Evolutionary conservation across 2,888 invertebrate genomes (phyloP).

Genomic region (Ceratothoa steindachneri): DNA sequence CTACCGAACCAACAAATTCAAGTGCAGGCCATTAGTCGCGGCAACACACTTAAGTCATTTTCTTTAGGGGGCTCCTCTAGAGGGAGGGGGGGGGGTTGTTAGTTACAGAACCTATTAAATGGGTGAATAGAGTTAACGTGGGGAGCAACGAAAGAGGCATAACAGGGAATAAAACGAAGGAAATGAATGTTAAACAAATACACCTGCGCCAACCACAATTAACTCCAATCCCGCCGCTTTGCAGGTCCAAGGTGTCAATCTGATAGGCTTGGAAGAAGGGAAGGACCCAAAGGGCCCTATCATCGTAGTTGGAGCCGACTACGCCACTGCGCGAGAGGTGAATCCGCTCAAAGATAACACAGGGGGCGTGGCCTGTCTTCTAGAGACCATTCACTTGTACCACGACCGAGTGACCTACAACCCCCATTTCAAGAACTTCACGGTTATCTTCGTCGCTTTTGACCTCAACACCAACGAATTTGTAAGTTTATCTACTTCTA

Average conservation of each 20-base stretch:
- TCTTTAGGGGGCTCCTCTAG: too few species aligned
- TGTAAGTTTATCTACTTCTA: neutral
- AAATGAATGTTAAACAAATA: neutral
- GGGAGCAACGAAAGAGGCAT: too few species aligned
- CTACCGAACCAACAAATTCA: too few species aligned
- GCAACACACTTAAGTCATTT: too few species aligned
- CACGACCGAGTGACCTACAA: constrained; percentile 17
- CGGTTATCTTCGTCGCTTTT: constrained; percentile 33
- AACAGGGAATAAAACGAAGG: neutral
- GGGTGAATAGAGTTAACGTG: too few species aligned
- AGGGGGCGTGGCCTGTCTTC: constrained; percentile 26
- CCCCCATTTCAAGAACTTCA: constrained; percentile 15
- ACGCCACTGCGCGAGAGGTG: constrained; percentile 17
- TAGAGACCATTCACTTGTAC: constrained; percentile 24
- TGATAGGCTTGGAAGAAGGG: constrained; percentile 23
- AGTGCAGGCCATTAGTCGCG: too few species aligned
- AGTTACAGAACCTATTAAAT: too few species aligned
- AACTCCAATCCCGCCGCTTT: neutral
- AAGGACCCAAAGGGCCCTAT: constrained; percentile 12
- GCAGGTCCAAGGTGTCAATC: constrained; percentile 29
- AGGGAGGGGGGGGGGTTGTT: too few species aligned
- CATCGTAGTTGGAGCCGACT: constrained; percentile 33
- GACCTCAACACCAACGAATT: constrained; percentile 34
- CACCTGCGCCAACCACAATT: too few species aligned
- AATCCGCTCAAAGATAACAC: constrained; percentile 23